Evolutionary conservation across 1,140 invertebrate species (phyloP), one percentile per base, ranked within the genome.

Genomic region (Helicorthomorpha holstii): DNA sequence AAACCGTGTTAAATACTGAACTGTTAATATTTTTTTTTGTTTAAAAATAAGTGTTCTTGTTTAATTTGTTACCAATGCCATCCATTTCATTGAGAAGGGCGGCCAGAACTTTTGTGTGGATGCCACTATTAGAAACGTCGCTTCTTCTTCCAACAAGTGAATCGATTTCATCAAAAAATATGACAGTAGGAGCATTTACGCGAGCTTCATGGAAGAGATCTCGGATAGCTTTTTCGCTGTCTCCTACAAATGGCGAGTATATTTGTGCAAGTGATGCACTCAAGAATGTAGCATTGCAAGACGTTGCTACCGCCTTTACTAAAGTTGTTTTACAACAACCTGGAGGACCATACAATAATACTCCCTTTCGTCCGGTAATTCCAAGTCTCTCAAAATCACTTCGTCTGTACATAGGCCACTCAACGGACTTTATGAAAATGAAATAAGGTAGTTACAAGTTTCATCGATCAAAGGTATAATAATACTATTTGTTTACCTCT

Each of bases 131-230:
- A 56, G 67, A 61, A 19, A 62, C 63, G 34, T 65, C 60, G 19
- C 67, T 59, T n/a, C 76, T 63, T 50, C 69, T 70, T 42, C 69
- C 75, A 59, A 73, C 81, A 53, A 77, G 68, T 27, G 69, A 75
- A 70, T 84, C 81, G 55, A 85, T 79, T 72, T 85, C 82, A 70
- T 85, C 82, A 55, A 85, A 75, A 62, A 85, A 85, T 45, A 85
- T 66, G 29, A 85, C 73, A 45, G 78, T 71, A 0, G 82, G 82
- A 2, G 80, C 70, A 57, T 75, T 75, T 58, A 74, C 65, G 51
- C 79, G 63, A 0, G 82, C 82, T 56, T 76, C 72, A 48, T 76
- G 65, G 59, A 85, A 85, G 1, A 85, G 56, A 56, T 78, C 65
- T 0, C 67, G 57, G 14, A 81, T 69, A 42, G 72, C 71, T 57